Conservation (phyloP, 2,113 vertebrate species). For the Dascyllus trimaculatus region DNA sequence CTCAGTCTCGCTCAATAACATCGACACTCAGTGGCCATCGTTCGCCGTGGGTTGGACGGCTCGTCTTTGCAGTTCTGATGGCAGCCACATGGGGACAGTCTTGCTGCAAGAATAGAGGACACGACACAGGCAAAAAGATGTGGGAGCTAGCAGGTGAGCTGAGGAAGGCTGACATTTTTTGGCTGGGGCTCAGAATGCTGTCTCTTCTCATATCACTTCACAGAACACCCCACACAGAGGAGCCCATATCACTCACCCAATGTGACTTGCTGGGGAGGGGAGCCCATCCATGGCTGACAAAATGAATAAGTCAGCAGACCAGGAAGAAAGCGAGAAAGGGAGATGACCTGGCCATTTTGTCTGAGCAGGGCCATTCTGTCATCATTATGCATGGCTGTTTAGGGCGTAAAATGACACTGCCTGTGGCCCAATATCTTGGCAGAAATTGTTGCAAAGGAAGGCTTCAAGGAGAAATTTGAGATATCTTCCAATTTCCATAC, state of each 20-base stretch:
- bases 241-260: conserved; percentile 63
- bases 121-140: background rate
- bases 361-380: conserved; percentile 56
- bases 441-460: conserved; percentile 20
- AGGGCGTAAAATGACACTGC: conserved; percentile 32
- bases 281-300: conserved; percentile 63
- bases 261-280: conserved; percentile 33
- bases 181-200: conserved; percentile 70
- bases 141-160: conserved; percentile 63
- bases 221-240: conserved; percentile 48
- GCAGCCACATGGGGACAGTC: conserved; percentile 74
- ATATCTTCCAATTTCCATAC: conserved; percentile 6
- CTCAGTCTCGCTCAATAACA: conserved; percentile 16
- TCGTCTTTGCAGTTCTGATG: background rate
- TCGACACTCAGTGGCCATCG: background rate
- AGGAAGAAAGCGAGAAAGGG: conserved; percentile 32
- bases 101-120: conserved; percentile 47
- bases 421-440: background rate
- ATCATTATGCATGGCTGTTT: conserved; percentile 59
- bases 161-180: conserved; percentile 64
- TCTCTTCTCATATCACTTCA: conserved; percentile 72
- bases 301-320: conserved; percentile 76
- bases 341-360: conserved; percentile 68
- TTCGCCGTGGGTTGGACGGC: background rate
- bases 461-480: conserved; percentile 36